These are phyloP conservation scores for Tridacna gigas DNA, from an alignment of 2,888 invertebrate genomes.

Conservation along the genomic window DNA sequence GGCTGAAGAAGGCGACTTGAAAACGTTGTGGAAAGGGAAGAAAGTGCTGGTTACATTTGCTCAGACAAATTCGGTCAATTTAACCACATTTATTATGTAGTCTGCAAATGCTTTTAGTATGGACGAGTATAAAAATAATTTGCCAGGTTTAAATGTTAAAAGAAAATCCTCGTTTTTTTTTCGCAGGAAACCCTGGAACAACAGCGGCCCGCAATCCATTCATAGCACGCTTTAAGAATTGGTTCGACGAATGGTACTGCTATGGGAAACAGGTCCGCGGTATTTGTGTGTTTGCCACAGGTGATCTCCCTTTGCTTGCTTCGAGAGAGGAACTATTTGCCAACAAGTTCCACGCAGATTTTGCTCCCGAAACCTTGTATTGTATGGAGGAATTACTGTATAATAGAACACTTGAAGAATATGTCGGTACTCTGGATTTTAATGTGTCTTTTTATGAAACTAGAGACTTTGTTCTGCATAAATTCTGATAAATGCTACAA, in stretches of 20 bases:
- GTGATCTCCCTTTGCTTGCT: constrained; percentile 77
- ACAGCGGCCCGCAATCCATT: constrained; percentile 65
- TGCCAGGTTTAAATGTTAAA: too few relatives aligned
- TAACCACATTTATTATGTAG: too few relatives aligned
- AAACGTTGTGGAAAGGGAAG: too few relatives aligned
- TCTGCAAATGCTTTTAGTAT: too few relatives aligned
- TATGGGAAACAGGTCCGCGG: constrained; percentile 77
- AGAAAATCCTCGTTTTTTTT: not conserved
- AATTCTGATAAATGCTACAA: too few relatives aligned
- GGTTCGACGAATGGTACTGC: constrained; percentile 70
- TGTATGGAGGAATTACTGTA: constrained; percentile 19
- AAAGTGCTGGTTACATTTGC: too few relatives aligned
- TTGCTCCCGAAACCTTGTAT: constrained; percentile 56
- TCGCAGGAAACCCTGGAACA: not conserved
- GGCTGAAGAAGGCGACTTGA: too few relatives aligned
- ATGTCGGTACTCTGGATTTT: constrained; percentile 5
- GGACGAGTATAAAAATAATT: too few relatives aligned
- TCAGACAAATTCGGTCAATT: too few relatives aligned
- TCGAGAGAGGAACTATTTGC: constrained; percentile 79
- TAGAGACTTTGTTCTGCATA: too few relatives aligned
- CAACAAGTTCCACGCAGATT: constrained; percentile 80
- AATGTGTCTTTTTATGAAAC: constrained; percentile 18
- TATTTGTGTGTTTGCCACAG: constrained; percentile 81
- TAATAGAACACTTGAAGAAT: constrained; percentile 17
- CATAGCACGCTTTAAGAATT: constrained; percentile 80